Conservation (phyloP, 2,888 invertebrate species). For the Leptinotarsa haldemani region DNA sequence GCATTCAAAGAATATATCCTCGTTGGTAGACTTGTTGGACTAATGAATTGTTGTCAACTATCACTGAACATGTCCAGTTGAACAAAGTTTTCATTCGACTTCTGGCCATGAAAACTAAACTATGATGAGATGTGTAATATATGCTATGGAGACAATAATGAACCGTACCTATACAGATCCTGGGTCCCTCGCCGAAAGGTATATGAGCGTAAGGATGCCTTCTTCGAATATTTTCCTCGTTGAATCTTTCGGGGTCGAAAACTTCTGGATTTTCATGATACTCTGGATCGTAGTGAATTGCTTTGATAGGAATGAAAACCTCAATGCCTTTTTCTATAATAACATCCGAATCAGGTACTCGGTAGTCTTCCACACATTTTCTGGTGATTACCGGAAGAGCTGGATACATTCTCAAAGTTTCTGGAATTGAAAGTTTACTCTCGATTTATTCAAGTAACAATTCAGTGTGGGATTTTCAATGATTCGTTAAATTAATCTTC, state of each 20-base stretch:
- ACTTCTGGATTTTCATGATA: conserved; percentile 42
- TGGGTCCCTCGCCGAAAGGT: conserved; percentile 48
- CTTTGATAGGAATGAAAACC: conserved; percentile 40
- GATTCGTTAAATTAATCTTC: too few species aligned
- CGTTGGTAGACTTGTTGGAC: too few species aligned
- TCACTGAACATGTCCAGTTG: too few species aligned
- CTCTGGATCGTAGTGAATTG: conserved; percentile 43
- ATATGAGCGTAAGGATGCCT: conserved; percentile 42
- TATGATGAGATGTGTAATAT: too few species aligned
- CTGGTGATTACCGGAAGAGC: conserved; percentile 41
- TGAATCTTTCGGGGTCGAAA: conserved; percentile 49
- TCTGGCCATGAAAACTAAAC: too few species aligned
- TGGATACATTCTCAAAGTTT: conserved; percentile 46
- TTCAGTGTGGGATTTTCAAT: too few species aligned
- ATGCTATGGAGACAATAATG: neutral
- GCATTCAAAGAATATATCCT: too few species aligned
- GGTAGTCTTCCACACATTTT: conserved; percentile 44
- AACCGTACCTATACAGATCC: conserved; percentile 45
- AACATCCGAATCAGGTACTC: conserved; percentile 40
- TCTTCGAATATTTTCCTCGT: conserved; percentile 39
- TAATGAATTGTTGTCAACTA: too few species aligned
- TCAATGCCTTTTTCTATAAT: conserved; percentile 41
- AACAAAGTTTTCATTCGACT: too few species aligned
- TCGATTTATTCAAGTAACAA: too few species aligned
- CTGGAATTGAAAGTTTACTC: conserved; percentile 31